Evolutionary conservation across 2,113 vertebrate species (phyloP).

Genomic region (Cheilinus undulatus): DNA sequence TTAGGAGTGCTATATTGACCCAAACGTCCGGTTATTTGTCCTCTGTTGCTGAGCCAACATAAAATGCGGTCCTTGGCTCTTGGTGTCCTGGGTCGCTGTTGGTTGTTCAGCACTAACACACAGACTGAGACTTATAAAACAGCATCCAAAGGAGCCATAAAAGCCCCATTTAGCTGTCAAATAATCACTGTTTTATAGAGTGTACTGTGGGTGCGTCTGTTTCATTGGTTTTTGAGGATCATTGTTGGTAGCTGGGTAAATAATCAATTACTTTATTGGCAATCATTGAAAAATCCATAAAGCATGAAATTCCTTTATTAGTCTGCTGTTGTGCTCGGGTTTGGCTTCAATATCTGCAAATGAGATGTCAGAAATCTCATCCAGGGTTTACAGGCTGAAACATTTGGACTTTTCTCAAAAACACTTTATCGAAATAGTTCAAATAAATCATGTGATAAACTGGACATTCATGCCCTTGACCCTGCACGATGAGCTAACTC

Average conservation of each 20-base stretch:
- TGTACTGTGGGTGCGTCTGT: background rate
- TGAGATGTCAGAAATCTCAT: background rate
- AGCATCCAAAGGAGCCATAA: constrained; percentile 31
- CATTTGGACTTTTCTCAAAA: too few species aligned
- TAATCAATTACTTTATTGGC: constrained; percentile 18
- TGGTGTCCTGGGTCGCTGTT: constrained; percentile 25
- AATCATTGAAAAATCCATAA: constrained; percentile 41
- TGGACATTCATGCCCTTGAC: background rate
- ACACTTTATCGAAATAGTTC: too few species aligned
- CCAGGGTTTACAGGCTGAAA: too few species aligned
- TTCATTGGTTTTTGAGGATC: constrained; percentile 8
- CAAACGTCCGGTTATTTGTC: background rate
- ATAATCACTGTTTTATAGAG: constrained; percentile 36
- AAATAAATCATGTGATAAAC: background rate
- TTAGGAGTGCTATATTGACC: background rate
- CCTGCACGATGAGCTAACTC: too few species aligned
- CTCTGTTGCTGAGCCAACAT: background rate
- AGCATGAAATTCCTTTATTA: constrained; percentile 29
- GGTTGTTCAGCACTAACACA: constrained; percentile 10
- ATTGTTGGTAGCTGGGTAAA: constrained; percentile 3
- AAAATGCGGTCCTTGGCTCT: constrained; percentile 15
- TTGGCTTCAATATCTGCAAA: background rate
- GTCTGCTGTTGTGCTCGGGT: background rate
- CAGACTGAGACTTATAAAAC: constrained; percentile 27
- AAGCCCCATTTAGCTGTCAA: constrained; percentile 60